Evolutionary conservation across 2,888 invertebrate genomes (phyloP), one percentile per base, ranked within the genome.

Genomic region (Rhyacophila evoluta): DNA sequence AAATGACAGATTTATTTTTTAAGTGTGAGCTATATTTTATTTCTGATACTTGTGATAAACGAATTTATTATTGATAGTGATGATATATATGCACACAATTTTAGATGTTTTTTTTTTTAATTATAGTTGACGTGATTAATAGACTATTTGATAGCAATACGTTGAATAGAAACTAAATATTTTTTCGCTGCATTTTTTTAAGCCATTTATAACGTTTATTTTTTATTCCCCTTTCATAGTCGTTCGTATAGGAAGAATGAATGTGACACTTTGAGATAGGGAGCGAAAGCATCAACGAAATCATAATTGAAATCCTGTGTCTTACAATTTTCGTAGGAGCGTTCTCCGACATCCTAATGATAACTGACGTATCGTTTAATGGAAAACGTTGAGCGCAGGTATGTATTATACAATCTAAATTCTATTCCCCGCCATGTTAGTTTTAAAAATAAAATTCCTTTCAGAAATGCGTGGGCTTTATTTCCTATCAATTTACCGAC

Each of bases 241-340:
- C n/a, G n/a, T n/a, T 33, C 29, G 29, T 2, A 4, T 33, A 6
- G 29, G 29, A 33, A 33, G 6, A 6, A 55, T 25, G 15, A 41
- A 41, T 1, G 2, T 15, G 5, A 15, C 15, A 19, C 55, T 55
- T 55, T 55, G 2, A 8, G 15, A 55, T 19, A 55, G 19, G 55
- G 12, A n/a, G n/a, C 2, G 29, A 6, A 6, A 55, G 55, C 19
- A 19, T 25, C 25, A 15, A 12, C 55, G 55, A 55, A 55, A 55
- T 55, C 55, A 55, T 55, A 55, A 55, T 55, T 55, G 55, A 55
- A 55, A 55, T 55, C 55, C 55, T 55, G 55, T 55, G 55, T 55
- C 55, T 55, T 55, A 55, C 55, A 55, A 55, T 55, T 55, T 55
- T 55, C 15, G 1, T 12, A 19, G 55, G 19, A 19, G 19, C 4